These are phyloP conservation scores for Drosophila kurseongensis DNA, from an alignment of 1,140 invertebrate species.

Conservation along the genomic window DNA sequence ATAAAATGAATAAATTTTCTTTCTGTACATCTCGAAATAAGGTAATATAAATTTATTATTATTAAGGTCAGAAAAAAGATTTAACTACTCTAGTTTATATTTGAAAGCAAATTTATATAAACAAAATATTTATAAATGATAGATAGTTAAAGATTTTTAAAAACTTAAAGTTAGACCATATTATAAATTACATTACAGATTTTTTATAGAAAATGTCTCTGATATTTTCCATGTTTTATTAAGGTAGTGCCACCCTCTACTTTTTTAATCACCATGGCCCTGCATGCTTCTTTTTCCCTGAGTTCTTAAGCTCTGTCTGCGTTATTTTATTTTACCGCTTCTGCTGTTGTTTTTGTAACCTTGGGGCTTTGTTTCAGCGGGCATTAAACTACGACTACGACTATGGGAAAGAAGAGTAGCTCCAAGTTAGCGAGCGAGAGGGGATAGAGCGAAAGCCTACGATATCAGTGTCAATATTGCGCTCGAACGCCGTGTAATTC, in stretches of 20 bases:
- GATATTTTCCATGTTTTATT: not conserved
- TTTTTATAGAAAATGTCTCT: no score
- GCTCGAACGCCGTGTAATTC: slow-evolving; percentile 68
- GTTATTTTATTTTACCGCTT: slow-evolving; percentile 2
- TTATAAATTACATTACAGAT: no score
- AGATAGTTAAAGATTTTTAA: no score
- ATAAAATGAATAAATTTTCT: no score
- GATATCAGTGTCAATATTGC: slow-evolving; percentile 81
- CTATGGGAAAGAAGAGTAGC: slow-evolving; percentile 29
- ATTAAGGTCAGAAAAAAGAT: no score
- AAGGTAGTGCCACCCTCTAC: not conserved
- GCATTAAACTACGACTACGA: slow-evolving; percentile 67
- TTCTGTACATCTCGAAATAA: no score
- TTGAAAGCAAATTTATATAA: no score
- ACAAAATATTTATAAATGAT: no score
- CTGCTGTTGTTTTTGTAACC: slow-evolving; percentile 43
- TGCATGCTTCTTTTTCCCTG: slow-evolving; percentile 6
- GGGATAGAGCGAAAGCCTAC: slow-evolving; percentile 29
- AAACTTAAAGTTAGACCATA: no score
- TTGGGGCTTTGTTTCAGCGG: slow-evolving; percentile 75
- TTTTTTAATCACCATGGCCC: not conserved
- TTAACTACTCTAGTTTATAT: no score
- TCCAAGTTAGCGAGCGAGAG: slow-evolving; percentile 5
- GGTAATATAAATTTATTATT: no score
- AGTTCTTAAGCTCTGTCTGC: slow-evolving; percentile 15